A percentile compares a stretch with the other conserved stretches of the same genome.
phyloP scores from a whole-genome alignment of 2,888 invertebrate species.

The Galeruca laticollis region DNA sequence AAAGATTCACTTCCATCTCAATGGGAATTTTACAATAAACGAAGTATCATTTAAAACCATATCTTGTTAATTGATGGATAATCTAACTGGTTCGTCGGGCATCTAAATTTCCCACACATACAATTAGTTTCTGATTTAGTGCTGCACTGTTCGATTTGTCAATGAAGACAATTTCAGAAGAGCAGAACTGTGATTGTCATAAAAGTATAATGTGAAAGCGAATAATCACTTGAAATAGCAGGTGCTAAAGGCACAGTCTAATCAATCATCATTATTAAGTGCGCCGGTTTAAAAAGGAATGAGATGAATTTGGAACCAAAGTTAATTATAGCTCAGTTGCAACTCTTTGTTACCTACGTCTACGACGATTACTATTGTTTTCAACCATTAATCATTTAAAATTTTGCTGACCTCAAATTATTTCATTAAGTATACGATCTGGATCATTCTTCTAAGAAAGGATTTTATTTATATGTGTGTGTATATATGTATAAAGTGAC shows the following conservation, averaged over 20 bases:
- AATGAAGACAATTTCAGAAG: neutral
- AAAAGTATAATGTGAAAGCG: slow-evolving; percentile 27
- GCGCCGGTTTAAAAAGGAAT: slow-evolving; percentile 39
- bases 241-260: slow-evolving; percentile 44
- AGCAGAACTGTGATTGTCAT: neutral
- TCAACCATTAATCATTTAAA: slow-evolving; percentile 44
- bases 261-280: slow-evolving; percentile 47
- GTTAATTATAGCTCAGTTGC: slow-evolving; percentile 47
- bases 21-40: no score
- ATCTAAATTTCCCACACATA: neutral
- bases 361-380: slow-evolving; percentile 47
- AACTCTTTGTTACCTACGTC: slow-evolving; percentile 45
- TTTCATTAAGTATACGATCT: slow-evolving; percentile 40
- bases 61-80: neutral
- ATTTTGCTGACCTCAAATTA: slow-evolving; percentile 44
- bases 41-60: no score
- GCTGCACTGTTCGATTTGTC: neutral
- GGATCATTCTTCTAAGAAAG: slow-evolving; percentile 35
- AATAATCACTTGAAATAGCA: slow-evolving; percentile 37
- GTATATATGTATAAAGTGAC: slow-evolving; percentile 26
- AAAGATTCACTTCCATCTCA: no score
- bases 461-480: slow-evolving; percentile 37
- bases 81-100: neutral
- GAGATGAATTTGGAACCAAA: slow-evolving; percentile 44
- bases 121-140: neutral